Base-by-base conservation (phyloP, 2,113 vertebrate species). In the Amphiprion ocellaris region DNA sequence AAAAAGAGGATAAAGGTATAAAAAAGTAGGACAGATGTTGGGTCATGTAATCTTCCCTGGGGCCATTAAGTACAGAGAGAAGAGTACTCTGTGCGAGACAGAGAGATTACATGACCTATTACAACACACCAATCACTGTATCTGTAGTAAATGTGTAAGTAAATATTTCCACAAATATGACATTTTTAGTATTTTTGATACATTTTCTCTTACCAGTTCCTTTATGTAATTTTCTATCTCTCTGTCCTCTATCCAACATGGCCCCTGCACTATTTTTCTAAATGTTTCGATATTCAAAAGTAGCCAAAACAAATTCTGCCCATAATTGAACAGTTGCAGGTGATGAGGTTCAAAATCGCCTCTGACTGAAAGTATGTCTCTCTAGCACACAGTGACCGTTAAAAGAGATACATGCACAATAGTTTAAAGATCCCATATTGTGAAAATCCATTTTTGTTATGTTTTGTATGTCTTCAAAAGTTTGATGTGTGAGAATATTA, bases 1-100 rank as follows among this genome's bases (percentile, higher is more conserved):
- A 56, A 75, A 69, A 70, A 76, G 75, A 85, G 66, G 74, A 85
- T 81, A 79, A 87, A 77, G 44, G 53, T 50, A 71, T 59, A 67
- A 81, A 86, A 69, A 82, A 82, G 68, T 70, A 75, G 86, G 77
- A 74, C 85, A 88, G 88, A 83, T 90, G 82, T 74, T 83, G 37
- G 49, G 75, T 74, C 81, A 74, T n/a, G 10, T 56, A 59, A 59
- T 83, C 76, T 56, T 60, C 23, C 69, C 49, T 15, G 50, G 77
- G 77, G 85, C 70, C 78, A 71, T 39, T 69, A 73, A 67, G 63
- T 56, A 54, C 68, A 46, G 39, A 15, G 10, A 70, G 28, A 52
- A 46, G 21, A 21, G 21, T 21, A 21, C 61, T n/a, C 0, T 26
- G 63, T 69, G 44, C 23, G 41, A 56, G 59, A 47, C 37, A 33